These are phyloP conservation scores for Coenonympha arcania DNA, from an alignment of 2,888 invertebrate species.

Conservation along the genomic window DNA sequence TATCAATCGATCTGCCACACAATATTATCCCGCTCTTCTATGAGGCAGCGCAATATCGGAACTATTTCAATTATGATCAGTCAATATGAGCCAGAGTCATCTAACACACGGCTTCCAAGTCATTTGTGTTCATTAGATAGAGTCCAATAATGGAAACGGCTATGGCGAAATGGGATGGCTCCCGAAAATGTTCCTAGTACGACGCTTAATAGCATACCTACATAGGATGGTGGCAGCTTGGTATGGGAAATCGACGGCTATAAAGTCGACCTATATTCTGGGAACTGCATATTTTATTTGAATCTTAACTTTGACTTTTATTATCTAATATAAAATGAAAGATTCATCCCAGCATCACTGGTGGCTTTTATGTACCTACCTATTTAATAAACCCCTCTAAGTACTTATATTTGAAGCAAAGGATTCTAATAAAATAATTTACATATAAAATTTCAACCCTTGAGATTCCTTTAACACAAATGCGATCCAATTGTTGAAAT, in stretches of 20 bases:
- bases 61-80: constrained; percentile 25
- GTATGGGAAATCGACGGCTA: constrained; percentile 17
- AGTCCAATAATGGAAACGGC: constrained; percentile 58
- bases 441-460: constrained; percentile 2
- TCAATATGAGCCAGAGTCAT: constrained; percentile 31
- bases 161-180: constrained; percentile 48
- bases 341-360: no score
- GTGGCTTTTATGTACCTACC: no score
- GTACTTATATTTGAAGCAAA: constrained; percentile 10
- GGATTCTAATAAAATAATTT: constrained; percentile 4
- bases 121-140: constrained; percentile 66
- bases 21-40: neutral
- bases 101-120: constrained; percentile 42
- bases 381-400: no score
- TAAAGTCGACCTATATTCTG: constrained; percentile 18
- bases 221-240: constrained; percentile 30
- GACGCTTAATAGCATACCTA: constrained; percentile 44
- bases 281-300: constrained; percentile 8
- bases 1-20: neutral
- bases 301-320: neutral
- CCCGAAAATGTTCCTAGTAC: constrained; percentile 47
- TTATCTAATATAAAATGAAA: no score
- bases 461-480: neutral
- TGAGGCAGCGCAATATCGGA: constrained; percentile 24
- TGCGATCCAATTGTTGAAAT: neutral